Evolutionary conservation across 2,113 vertebrate genomes (phyloP).

Genomic region (Chroicocephalus ridibundus): DNA sequence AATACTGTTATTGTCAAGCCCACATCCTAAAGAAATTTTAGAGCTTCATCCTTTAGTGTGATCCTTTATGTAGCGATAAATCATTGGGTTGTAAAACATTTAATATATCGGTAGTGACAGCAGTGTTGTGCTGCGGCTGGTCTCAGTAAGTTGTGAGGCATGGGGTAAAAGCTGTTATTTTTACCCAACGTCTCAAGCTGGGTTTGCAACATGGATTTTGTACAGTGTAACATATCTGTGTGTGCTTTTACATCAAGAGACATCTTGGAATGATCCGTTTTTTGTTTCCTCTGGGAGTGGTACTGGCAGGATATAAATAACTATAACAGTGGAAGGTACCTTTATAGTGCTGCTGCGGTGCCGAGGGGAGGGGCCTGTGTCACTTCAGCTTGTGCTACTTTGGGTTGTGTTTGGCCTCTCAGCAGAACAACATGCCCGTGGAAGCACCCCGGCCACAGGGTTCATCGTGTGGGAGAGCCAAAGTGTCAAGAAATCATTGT

Average conservation of each 20-base stretch:
- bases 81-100: neutral
- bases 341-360: neutral
- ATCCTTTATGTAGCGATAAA: neutral
- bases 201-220: neutral
- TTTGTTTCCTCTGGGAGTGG: neutral
- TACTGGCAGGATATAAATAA: neutral
- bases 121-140: neutral
- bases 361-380: neutral
- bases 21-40: fast-evolving
- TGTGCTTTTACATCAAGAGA: neutral
- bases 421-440: fast-evolving
- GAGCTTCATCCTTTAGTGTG: neutral
- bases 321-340: neutral
- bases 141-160: fast-evolving
- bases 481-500: neutral
- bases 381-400: neutral
- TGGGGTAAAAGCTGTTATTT: neutral
- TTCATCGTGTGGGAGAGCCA: neutral
- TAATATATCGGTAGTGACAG: neutral
- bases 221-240: fast-evolving
- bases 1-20: neutral
- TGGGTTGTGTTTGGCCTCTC: neutral
- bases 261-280: neutral
- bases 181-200: neutral
- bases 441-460: neutral